A percentile compares a stretch with the other conserved stretches of the same genome.
Evolutionary conservation across 2,113 vertebrate genomes (phyloP).

Genomic region (Trematomus loennbergii): DNA sequence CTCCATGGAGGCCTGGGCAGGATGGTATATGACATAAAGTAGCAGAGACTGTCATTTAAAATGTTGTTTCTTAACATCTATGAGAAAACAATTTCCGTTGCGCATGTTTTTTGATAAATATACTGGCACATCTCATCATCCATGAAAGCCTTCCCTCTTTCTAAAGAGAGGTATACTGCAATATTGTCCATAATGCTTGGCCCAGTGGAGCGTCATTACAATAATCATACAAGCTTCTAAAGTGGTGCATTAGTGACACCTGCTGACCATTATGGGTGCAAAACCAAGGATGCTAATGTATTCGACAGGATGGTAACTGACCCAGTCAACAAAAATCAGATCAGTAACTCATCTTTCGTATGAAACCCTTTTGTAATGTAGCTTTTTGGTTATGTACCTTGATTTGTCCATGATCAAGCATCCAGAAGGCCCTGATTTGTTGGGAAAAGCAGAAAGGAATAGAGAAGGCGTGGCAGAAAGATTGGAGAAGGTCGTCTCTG

Average conservation of each 20-base stretch:
- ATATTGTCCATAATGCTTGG: not conserved
- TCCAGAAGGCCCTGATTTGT: slow-evolving; percentile 74
- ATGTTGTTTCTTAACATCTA: not conserved
- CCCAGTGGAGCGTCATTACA: slow-evolving; percentile 14
- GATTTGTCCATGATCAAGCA: slow-evolving; percentile 69
- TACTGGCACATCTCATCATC: not conserved
- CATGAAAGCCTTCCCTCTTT: not conserved
- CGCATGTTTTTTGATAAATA: not conserved
- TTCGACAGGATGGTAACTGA: slow-evolving; percentile 36
- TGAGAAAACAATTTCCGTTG: not conserved
- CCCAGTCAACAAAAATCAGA: not conserved
- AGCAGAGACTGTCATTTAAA: not conserved
- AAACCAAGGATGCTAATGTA: slow-evolving; percentile 33
- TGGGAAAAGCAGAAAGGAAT: slow-evolving; percentile 65
- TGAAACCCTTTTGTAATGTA: not conserved
- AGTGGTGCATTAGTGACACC: slow-evolving; percentile 47
- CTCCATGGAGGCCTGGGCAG: slow-evolving; percentile 64
- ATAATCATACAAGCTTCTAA: slow-evolving; percentile 13
- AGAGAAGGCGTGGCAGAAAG: slow-evolving; percentile 71
- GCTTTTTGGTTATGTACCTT: slow-evolving; percentile 44
- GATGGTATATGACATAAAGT: slow-evolving; percentile 5
- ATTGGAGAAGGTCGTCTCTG: slow-evolving; percentile 70
- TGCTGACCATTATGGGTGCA: slow-evolving; percentile 25
- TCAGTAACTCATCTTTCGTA: not conserved
- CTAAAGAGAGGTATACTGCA: not conserved